Evolutionary conservation across 2,113 vertebrate species (phyloP), one percentile per base, ranked within the genome.

Genomic region (Clupea harengus): DNA sequence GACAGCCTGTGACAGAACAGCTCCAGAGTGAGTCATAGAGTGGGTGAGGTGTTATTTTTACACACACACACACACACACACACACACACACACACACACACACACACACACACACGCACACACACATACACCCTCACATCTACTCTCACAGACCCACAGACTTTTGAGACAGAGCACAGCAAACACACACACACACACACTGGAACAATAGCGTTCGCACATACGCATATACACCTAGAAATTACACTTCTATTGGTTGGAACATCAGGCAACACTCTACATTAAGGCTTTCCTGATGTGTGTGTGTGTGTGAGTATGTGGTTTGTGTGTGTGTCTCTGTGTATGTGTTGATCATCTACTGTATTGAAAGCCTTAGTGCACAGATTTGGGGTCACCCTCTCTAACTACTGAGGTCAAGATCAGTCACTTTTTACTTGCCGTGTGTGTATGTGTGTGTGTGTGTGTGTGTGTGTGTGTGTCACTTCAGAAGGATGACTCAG

Each of bases 1-100:
- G 90, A 91, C 90, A 87, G 60, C 60, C n/a, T 25, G 60, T 64
- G 60, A 64, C 60, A 64, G 20, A 8, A 64, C 20, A 20, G 22
- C 60, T 64, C 20, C 54, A 2, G 85, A 85, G 85, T 91, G 90
- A 91, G 88, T 91, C 90, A 91, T 83, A 85, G 86, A 85, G 88
- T 91, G 89, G 89, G 88, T 88, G 90, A 89, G 88, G 86, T 87
- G 87, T 91, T 91, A 89, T 89, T 91, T 89, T 89, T 89, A 89
- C 64, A 83, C 32, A 83, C 82, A 64, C 28, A 64, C 32, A 64
- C 50, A 64, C 52, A 45, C 28, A 64, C 52, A 28, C 17, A 57
- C 32, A 64, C 22, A 44, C 25, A 32, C 18, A 54, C 9, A 83
- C 13, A 44, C 52, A 45, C 22, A 60, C 9, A 81, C 5, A 81